These are phyloP conservation scores for Orthosia incerta DNA, from an alignment of 2,888 invertebrate species.

Conservation along the genomic window DNA sequence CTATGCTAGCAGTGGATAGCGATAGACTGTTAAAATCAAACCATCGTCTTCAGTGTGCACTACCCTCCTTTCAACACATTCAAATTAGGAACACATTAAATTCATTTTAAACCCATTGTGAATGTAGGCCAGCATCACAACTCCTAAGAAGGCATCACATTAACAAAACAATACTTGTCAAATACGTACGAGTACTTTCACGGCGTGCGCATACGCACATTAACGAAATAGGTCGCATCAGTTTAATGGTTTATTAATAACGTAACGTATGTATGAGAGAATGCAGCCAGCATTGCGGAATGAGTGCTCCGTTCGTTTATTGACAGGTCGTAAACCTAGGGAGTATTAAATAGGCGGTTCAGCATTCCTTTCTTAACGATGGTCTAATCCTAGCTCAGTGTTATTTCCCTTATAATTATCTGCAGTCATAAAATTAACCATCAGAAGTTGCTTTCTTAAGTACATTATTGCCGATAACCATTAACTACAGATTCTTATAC, in stretches of 20 bases:
- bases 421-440: background rate
- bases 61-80: conserved; percentile 10
- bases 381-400: background rate
- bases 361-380: conserved; percentile 12
- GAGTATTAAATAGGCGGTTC: conserved; percentile 23
- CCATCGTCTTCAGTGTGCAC: background rate
- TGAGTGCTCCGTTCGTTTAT: conserved; percentile 45
- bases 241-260: conserved; percentile 69
- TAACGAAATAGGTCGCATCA: conserved; percentile 64
- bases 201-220: conserved; percentile 42
- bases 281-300: conserved; percentile 47
- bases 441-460: background rate
- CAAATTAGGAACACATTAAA: conserved; percentile 55
- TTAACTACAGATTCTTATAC: too few relatives aligned
- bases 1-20: background rate
- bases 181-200: conserved; percentile 42
- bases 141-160: conserved; percentile 36
- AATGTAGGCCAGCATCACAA: conserved; percentile 44
- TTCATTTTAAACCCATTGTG: conserved; percentile 23
- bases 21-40: background rate
- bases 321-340: conserved; percentile 26
- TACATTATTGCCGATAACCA: background rate
- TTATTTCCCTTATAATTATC: background rate
- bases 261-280: conserved; percentile 50
- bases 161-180: conserved; percentile 54